Conservation (phyloP, 2,888 invertebrate species). For the Pterobdella sp. region DNA sequence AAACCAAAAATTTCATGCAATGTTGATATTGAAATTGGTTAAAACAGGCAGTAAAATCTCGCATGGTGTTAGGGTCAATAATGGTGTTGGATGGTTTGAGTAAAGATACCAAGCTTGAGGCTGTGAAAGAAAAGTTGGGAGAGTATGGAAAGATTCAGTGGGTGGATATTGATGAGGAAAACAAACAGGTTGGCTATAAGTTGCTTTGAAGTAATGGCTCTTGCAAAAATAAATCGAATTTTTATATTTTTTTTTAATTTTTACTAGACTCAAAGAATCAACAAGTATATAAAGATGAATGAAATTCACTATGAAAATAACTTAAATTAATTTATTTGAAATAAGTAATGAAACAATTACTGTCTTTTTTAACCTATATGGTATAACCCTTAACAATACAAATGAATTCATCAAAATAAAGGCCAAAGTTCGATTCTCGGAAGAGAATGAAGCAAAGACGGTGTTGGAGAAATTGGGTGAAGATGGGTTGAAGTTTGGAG, state of each 20-base stretch:
- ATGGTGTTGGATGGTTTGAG: conserved; percentile 28
- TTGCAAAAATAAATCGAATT: neutral
- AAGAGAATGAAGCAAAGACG: conserved; percentile 34
- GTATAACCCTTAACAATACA: no score
- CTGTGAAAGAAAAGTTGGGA: conserved; percentile 61
- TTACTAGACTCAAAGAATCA: no score
- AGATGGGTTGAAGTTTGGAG: conserved; percentile 34
- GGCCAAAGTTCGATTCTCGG: conserved; percentile 34
- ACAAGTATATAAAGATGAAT: no score
- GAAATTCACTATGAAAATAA: no score
- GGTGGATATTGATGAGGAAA: conserved; percentile 68
- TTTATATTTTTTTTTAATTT: neutral
- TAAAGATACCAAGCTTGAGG: conserved; percentile 54
- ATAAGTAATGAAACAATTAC: no score
- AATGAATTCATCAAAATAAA: neutral
- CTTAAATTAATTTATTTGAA: no score
- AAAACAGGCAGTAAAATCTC: conserved; percentile 20
- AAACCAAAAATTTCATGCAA: neutral
- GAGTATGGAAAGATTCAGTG: conserved; percentile 58
- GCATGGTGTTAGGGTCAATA: conserved; percentile 32
- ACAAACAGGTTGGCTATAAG: conserved; percentile 56
- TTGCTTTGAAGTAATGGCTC: neutral
- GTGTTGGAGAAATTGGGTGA: conserved; percentile 35
- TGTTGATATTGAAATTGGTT: neutral
- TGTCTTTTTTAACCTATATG: no score